Conservation (phyloP, 2,113 vertebrate species). For the Periophthalmodon schlosseri region DNA sequence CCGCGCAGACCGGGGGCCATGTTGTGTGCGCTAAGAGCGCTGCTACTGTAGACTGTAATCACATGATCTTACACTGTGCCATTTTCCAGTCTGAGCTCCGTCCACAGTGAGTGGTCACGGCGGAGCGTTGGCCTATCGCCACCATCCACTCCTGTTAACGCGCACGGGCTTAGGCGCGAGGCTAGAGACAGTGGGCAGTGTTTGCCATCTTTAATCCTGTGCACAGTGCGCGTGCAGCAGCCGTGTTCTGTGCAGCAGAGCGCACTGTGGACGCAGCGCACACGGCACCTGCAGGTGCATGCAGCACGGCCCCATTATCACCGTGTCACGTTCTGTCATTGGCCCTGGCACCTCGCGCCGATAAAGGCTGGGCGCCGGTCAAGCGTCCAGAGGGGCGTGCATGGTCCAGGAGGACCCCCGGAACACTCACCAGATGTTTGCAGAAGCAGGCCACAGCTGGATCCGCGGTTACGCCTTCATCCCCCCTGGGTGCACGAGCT, state of each 20-base stretch:
- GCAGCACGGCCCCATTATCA: slow-evolving; percentile 20
- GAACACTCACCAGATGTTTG: slow-evolving; percentile 72
- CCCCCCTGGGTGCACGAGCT: slow-evolving; percentile 42
- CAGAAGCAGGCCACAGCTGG: slow-evolving; percentile 72
- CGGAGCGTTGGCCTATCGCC: not conserved
- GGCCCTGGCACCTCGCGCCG: not conserved
- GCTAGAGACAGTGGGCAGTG: not conserved
- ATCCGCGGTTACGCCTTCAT: slow-evolving; percentile 64
- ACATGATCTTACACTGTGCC: not conserved
- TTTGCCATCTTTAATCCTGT: not conserved
- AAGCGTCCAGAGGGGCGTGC: slow-evolving; percentile 27
- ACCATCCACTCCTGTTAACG: not conserved
- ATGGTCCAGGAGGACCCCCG: not conserved
- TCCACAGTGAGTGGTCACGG: not conserved
- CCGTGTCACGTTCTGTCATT: slow-evolving; percentile 32
- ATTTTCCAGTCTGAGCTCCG: not conserved
- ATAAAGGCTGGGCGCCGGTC: slow-evolving; percentile 21
- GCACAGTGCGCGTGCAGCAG: not conserved
- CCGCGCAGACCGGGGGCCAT: not conserved
- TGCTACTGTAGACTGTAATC: not conserved
- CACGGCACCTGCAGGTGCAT: slow-evolving; percentile 36
- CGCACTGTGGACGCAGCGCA: slow-evolving; percentile 26
- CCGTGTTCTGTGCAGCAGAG: not conserved
- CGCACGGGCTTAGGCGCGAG: not conserved
- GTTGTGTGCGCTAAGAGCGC: not conserved